These are phyloP conservation scores for Megamerina dolium DNA, from an alignment of 2,888 invertebrate genomes.

Conservation along the genomic window DNA sequence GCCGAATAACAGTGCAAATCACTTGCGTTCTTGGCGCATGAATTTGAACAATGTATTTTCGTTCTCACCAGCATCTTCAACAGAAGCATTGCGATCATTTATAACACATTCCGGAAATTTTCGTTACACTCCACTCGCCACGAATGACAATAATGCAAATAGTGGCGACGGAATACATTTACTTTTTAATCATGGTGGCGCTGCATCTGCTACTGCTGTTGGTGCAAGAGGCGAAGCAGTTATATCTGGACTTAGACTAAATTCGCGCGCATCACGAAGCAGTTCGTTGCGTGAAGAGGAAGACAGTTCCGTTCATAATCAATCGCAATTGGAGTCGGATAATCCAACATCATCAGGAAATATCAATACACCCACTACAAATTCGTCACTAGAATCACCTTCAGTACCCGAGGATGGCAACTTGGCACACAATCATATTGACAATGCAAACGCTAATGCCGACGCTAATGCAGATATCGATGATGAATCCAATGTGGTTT, in stretches of 20 bases:
- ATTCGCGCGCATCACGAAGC: slow-evolving; percentile 17
- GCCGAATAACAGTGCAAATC: background rate
- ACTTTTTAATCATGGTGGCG: slow-evolving; percentile 11
- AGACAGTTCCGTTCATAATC: too few species aligned
- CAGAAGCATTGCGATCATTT: slow-evolving; percentile 38
- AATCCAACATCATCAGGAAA: too few species aligned
- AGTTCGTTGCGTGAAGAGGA: slow-evolving; percentile 26
- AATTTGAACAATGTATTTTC: slow-evolving; percentile 41
- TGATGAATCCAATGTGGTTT: slow-evolving; percentile 33
- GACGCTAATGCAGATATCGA: slow-evolving; percentile 6
- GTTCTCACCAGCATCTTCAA: slow-evolving; percentile 36
- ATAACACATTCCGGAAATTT: slow-evolving; percentile 35
- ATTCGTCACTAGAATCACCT: too few species aligned
- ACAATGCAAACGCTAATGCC: background rate
- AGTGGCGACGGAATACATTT: slow-evolving; percentile 25
- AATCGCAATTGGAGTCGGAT: too few species aligned
- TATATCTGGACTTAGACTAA: background rate
- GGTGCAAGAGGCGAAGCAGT: too few species aligned
- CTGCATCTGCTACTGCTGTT: slow-evolving; percentile 3
- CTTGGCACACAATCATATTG: too few species aligned
- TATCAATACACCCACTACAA: too few species aligned
- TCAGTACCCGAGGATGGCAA: too few species aligned
- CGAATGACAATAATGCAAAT: slow-evolving; percentile 12
- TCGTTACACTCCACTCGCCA: slow-evolving; percentile 28
- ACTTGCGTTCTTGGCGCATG: slow-evolving; percentile 35